These are phyloP conservation scores for Zaprionus tsacasi DNA, from an alignment of 1,140 invertebrate genomes.

Conservation along the genomic window DNA sequence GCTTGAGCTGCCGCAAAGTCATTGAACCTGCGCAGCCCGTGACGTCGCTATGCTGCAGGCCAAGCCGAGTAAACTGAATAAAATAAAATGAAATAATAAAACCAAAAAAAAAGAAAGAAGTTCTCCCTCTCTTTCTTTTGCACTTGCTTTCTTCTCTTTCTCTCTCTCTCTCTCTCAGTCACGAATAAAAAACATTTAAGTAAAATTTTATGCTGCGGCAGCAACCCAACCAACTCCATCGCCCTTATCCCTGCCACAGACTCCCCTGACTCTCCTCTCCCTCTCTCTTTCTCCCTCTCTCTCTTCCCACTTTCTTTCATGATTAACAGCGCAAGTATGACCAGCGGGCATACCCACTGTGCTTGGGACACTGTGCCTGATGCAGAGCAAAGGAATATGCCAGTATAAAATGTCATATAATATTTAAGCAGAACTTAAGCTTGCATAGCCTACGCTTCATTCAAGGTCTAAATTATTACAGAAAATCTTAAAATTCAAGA, in stretches of 20 bases:
- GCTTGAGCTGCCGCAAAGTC: slow-evolving; percentile 52
- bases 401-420: not conserved
- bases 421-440: not conserved
- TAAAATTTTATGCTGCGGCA: slow-evolving; percentile 36
- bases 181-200: slow-evolving; percentile 58
- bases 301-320: not conserved
- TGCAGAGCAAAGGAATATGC: not conserved
- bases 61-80: slow-evolving; percentile 18
- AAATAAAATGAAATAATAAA: slow-evolving; percentile 44
- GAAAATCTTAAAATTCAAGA: not conserved
- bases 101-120: slow-evolving; percentile 5
- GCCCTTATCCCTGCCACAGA: not conserved
- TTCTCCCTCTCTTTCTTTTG: not conserved
- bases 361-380: not conserved
- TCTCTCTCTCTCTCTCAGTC: slow-evolving; percentile 8
- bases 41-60: slow-evolving; percentile 53
- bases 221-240: not conserved
- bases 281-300: not conserved
- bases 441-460: not conserved
- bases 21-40: slow-evolving; percentile 59
- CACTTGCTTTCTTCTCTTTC: not conserved
- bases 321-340: slow-evolving; percentile 10
- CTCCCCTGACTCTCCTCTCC: not conserved
- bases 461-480: too few relatives aligned
- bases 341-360: slow-evolving; percentile 15